A percentile compares a stretch with the other conserved stretches of the same genome.
Evolutionary conservation across 1,140 invertebrate genomes (phyloP).

Genomic region (Drosophila saltans): DNA sequence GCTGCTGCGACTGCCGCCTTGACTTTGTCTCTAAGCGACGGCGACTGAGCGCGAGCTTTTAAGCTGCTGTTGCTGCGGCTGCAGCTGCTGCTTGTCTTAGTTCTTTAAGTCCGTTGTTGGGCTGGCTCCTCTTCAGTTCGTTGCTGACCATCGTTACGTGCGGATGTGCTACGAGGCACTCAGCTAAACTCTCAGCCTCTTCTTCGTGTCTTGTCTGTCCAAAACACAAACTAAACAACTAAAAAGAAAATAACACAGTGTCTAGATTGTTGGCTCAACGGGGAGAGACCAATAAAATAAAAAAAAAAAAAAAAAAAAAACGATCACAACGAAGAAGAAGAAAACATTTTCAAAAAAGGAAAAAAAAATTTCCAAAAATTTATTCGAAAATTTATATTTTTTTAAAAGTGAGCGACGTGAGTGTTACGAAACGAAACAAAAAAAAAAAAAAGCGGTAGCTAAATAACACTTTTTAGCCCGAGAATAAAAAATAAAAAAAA

Average conservation of each 20-base stretch:
- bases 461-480: slow-evolving; percentile 25
- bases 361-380: slow-evolving; percentile 33
- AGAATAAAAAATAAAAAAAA: background rate
- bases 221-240: slow-evolving; percentile 22
- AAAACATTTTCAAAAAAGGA: slow-evolving; percentile 38
- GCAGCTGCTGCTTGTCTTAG: slow-evolving; percentile 59
- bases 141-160: slow-evolving; percentile 83
- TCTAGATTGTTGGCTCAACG: slow-evolving; percentile 22
- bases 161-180: slow-evolving; percentile 77
- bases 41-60: slow-evolving; percentile 42
- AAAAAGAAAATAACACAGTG: slow-evolving; percentile 11
- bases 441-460: slow-evolving; percentile 28
- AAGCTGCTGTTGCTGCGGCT: slow-evolving; percentile 39
- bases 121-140: slow-evolving; percentile 83
- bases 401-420: slow-evolving; percentile 60
- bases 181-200: slow-evolving; percentile 40
- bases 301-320: background rate
- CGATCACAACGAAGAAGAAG: slow-evolving; percentile 24
- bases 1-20: slow-evolving; percentile 49
- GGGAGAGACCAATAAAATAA: background rate
- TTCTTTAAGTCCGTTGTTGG: slow-evolving; percentile 83
- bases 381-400: slow-evolving; percentile 36
- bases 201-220: slow-evolving; percentile 14
- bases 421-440: slow-evolving; percentile 40
- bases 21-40: slow-evolving; percentile 58